Conservation (phyloP, 2,113 vertebrate genomes). For the Hemiprocne comata region DNA sequence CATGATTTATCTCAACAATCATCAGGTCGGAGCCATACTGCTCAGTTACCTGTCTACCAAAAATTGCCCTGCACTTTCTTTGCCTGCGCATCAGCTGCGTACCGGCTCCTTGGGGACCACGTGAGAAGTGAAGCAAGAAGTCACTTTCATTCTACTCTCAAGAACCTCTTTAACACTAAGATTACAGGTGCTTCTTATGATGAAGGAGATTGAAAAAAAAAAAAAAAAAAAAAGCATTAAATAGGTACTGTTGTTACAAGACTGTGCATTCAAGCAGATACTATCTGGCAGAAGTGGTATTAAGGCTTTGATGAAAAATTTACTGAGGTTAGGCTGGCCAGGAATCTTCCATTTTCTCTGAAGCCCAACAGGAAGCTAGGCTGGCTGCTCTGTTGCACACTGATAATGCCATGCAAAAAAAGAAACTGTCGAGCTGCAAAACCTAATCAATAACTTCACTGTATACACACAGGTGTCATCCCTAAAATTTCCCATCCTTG, state of each 20-base stretch:
- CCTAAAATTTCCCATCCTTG: not conserved
- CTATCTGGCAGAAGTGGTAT: not conserved
- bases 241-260: not conserved
- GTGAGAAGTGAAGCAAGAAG: not conserved
- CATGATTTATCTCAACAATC: not conserved
- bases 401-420: not conserved
- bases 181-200: not conserved
- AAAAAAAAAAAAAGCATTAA: not conserved
- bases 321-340: not conserved
- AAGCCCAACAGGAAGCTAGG: not conserved
- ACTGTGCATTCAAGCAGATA: not conserved
- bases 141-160: not conserved
- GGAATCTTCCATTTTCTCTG: not conserved
- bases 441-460: not conserved
- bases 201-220: not conserved
- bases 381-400: not conserved
- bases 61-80: not conserved
- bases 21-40: fast-evolving
- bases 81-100: not conserved
- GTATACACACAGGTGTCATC: not conserved
- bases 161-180: not conserved
- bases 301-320: slow-evolving; percentile 18
- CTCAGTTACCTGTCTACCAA: not conserved
- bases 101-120: not conserved
- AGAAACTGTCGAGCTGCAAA: not conserved